Percentiles rank a stretch among this genome's conserved stretches.
These are phyloP conservation scores for Malurus splendens DNA, from an alignment of 2,797 vertebrate species.

Conservation along the genomic window DNA sequence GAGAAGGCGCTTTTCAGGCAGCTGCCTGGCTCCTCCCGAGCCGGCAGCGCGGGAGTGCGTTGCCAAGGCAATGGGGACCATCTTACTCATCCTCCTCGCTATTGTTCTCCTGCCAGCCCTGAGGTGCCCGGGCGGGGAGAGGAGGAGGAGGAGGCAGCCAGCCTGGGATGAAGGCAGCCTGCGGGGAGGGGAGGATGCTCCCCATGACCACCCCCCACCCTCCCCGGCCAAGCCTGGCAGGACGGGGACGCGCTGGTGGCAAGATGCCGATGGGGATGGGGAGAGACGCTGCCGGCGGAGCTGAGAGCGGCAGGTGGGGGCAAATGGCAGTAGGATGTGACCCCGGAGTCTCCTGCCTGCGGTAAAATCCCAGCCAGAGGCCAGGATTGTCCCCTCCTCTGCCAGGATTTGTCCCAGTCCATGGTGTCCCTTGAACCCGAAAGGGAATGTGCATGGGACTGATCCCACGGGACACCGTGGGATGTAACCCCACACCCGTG, in stretches of 20 bases:
- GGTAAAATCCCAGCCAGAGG: background rate
- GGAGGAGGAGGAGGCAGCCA: constrained; percentile 39
- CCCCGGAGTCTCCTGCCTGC: rapidly evolving
- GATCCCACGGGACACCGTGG: rapidly evolving
- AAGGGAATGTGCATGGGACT: background rate
- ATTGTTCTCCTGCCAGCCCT: constrained; percentile 63
- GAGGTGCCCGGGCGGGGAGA: constrained; percentile 30
- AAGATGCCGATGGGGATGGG: background rate
- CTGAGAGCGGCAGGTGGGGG: background rate
- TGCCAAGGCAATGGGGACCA: constrained; percentile 64
- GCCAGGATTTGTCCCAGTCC: background rate
- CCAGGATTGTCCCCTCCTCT: background rate
- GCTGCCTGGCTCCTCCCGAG: constrained; percentile 37
- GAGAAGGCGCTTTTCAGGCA: constrained; percentile 49
- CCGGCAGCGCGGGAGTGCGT: constrained; percentile 51
- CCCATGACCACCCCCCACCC: rapidly evolving
- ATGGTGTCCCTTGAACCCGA: rapidly evolving
- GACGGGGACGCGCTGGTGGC: background rate
- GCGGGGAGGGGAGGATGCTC: background rate
- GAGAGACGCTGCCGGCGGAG: rapidly evolving
- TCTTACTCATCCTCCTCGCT: constrained; percentile 64
- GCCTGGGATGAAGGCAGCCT: constrained; percentile 15
- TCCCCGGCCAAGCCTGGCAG: background rate
- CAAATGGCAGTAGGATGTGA: background rate
- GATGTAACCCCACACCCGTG: background rate